phyloP scores from a whole-genome alignment of 2,888 invertebrate species.

The Pomacea canaliculata region DNA sequence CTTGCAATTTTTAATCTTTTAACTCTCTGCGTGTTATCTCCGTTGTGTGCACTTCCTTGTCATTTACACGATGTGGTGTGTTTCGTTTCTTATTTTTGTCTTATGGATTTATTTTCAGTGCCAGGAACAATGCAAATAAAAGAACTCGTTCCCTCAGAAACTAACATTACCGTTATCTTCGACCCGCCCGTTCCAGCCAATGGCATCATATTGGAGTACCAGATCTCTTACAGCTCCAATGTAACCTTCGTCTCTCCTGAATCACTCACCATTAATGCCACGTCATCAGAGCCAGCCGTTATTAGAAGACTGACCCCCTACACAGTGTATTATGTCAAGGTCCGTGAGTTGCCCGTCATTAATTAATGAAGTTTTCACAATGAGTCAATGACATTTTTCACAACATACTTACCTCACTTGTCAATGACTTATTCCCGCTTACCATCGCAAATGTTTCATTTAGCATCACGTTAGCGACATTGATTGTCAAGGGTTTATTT shows the following conservation, averaged over 20 bases:
- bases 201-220: slow-evolving; percentile 52
- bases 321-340: slow-evolving; percentile 51
- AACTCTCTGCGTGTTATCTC: too few species aligned
- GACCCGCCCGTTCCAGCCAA: slow-evolving; percentile 46
- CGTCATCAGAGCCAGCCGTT: neutral
- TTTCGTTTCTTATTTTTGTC: too few species aligned
- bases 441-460: too few species aligned
- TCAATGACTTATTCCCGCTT: too few species aligned
- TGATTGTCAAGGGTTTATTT: too few species aligned
- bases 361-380: too few species aligned
- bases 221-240: slow-evolving; percentile 40
- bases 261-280: slow-evolving; percentile 24
- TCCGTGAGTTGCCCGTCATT: slow-evolving; percentile 22
- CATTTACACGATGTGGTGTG: too few species aligned
- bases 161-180: slow-evolving; percentile 45
- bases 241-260: slow-evolving; percentile 33
- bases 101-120: slow-evolving; percentile 41
- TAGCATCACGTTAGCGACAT: too few species aligned
- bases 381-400: too few species aligned
- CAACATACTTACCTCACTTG: too few species aligned
- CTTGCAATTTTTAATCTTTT: too few species aligned
- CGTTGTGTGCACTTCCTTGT: too few species aligned
- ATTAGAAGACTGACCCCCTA: slow-evolving; percentile 44
- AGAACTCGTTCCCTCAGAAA: slow-evolving; percentile 30
- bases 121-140: slow-evolving; percentile 49